Conservation (phyloP, 2,113 vertebrate genomes). For the Bos javanicus region DNA sequence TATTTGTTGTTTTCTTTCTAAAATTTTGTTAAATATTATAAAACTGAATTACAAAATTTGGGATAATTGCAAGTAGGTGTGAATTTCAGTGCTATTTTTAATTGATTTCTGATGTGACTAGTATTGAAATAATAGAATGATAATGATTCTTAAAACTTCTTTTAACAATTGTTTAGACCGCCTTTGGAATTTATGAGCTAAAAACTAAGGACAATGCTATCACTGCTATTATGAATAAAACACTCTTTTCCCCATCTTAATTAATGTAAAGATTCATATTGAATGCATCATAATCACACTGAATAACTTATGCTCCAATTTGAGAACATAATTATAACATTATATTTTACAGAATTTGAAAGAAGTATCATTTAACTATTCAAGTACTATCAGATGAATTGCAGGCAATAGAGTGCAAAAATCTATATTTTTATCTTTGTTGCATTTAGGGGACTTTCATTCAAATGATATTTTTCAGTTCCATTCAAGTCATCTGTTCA, state of each 20-base stretch:
- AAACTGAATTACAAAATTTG: background rate
- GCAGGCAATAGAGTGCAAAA: background rate
- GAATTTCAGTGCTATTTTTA: background rate
- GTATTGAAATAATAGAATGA: background rate
- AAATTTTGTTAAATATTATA: background rate
- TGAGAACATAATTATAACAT: background rate
- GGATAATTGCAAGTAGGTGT: background rate
- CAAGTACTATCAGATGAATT: background rate
- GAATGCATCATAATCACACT: background rate
- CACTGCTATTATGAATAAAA: background rate
- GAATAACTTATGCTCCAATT: conserved; percentile 5
- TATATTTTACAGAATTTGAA: background rate
- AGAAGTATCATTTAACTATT: background rate
- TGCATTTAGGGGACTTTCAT: background rate
- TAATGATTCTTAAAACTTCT: background rate
- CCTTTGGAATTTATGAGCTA: background rate
- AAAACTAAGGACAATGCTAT: background rate
- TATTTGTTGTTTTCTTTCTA: background rate
- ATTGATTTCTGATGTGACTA: background rate
- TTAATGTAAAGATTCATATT: background rate
- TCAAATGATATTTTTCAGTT: background rate
- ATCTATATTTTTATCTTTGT: background rate
- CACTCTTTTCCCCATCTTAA: background rate
- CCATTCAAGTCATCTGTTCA: background rate
- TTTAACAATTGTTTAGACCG: background rate